Conservation (phyloP, 2,888 invertebrate species). For the Pammene fasciana region DNA sequence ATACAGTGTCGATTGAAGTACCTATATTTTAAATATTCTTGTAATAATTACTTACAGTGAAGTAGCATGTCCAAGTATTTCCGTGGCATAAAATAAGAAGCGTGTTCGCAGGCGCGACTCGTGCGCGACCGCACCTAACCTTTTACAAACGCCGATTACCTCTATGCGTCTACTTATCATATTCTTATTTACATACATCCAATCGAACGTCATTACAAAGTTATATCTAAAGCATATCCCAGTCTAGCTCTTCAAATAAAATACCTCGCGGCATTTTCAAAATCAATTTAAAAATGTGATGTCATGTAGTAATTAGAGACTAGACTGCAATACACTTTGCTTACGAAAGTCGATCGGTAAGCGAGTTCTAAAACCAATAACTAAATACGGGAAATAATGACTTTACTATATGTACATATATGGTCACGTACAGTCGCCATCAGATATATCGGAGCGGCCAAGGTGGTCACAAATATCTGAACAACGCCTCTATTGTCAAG, state of each 20-base stretch:
- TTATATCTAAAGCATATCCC: constrained; percentile 25
- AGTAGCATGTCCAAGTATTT: constrained; percentile 20
- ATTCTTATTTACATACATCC: constrained; percentile 59
- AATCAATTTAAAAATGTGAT: constrained; percentile 26
- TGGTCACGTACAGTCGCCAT: constrained; percentile 49
- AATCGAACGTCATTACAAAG: constrained; percentile 46
- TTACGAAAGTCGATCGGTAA: constrained; percentile 42
- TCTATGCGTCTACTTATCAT: constrained; percentile 53
- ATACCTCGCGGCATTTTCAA: not conserved
- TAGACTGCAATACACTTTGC: constrained; percentile 33
- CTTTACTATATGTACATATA: constrained; percentile 44
- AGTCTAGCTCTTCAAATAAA: constrained; percentile 23
- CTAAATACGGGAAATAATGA: constrained; percentile 28
- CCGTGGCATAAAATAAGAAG: constrained; percentile 58
- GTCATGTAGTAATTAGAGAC: constrained; percentile 11
- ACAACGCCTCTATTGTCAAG: too few species aligned
- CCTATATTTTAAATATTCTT: too few species aligned
- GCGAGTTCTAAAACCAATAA: constrained; percentile 40
- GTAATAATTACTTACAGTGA: not conserved
- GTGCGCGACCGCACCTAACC: constrained; percentile 43
- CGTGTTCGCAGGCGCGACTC: constrained; percentile 51
- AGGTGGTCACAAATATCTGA: too few species aligned
- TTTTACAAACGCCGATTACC: constrained; percentile 33
- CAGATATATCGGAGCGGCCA: too few species aligned
- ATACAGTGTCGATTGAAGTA: too few species aligned